These are phyloP conservation scores for Heteropelma amictum DNA, from an alignment of 2,888 invertebrate species.

Conservation along the genomic window DNA sequence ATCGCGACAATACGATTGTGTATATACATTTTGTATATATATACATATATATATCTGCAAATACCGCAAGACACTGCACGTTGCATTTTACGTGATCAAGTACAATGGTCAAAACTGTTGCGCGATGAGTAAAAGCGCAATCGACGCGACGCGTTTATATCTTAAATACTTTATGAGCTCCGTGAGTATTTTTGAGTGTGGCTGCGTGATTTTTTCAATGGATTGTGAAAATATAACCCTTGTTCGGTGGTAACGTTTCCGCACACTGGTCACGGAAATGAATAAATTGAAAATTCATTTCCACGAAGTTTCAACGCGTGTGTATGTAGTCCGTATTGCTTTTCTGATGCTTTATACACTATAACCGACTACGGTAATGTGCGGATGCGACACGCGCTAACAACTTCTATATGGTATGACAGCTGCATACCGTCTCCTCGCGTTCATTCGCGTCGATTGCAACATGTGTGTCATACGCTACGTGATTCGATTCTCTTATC, in stretches of 20 bases:
- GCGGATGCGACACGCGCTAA: conserved; percentile 58
- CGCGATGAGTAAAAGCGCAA: no score
- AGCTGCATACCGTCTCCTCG: conserved; percentile 55
- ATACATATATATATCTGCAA: not conserved
- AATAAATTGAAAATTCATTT: conserved; percentile 54
- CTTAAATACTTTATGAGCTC: no score
- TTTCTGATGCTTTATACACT: conserved; percentile 11
- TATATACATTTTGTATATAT: not conserved
- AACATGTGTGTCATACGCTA: conserved; percentile 76
- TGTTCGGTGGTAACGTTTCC: conserved; percentile 42
- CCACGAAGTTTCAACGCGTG: conserved; percentile 41
- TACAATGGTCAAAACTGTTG: no score
- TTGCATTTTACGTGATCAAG: not conserved
- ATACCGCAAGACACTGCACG: not conserved
- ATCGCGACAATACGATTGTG: conserved; percentile 2
- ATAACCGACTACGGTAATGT: conserved; percentile 50
- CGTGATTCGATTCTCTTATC: conserved; percentile 72
- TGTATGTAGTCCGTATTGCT: conserved; percentile 1
- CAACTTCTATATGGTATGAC: conserved; percentile 54
- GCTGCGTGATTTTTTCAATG: conserved; percentile 3
- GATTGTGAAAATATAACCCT: conserved; percentile 8
- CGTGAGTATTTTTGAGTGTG: no score
- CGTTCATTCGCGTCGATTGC: conserved; percentile 51
- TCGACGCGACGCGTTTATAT: no score
- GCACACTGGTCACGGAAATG: conserved; percentile 52